Evolutionary conservation across 2,888 invertebrate species (phyloP), one percentile per base, ranked within the genome.

Genomic region (Copidosoma aretas): DNA sequence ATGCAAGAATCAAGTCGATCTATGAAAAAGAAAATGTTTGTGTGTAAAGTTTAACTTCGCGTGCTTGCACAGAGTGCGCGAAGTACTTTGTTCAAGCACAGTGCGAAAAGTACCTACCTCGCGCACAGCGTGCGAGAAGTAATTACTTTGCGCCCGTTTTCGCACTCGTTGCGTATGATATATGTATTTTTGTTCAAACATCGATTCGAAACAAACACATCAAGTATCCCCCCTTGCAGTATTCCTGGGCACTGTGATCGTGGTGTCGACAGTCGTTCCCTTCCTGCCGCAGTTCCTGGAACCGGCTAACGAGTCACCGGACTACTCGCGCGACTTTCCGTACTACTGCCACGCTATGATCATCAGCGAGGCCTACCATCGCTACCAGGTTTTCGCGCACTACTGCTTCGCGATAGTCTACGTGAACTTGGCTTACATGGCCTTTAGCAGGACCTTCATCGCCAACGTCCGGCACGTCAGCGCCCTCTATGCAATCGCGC

Each of bases 381-480:
- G 25, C n/a, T 56, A 56, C 32, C 56, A 56, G 25, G 25, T 56
- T 25, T 32, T 56, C 32, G 25, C 15, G 15, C 56, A 56, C 24
- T 24, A 5, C 12, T 10, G 10, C 41, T n/a, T 21, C 12, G 19
- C 32, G 12, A 32, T 58, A 10, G 15, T 21, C 17, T 19, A 19
- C 12, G 41, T 41, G 4, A 32, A 14, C 19, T n/a, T 21, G 14
- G 14, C 19, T 14, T 58, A 58, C 41, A 12, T 58, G 21, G 41
- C 41, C 19, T 10, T 41, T 19, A 58, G 57, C 21, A n/a, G 12
- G 8, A 58, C 41, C 21, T 58, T 41, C 21, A 58, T 58, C 19
- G n/a, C 21, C 19, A 21, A 39, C 21, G 21, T 58, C 19, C n/a
- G 32, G 19, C 57, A 58, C 10, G 41, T 41, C 5, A 19, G 57